Evolutionary conservation across 2,113 vertebrate genomes (phyloP).

Genomic region (Ardeotis arabs): DNA sequence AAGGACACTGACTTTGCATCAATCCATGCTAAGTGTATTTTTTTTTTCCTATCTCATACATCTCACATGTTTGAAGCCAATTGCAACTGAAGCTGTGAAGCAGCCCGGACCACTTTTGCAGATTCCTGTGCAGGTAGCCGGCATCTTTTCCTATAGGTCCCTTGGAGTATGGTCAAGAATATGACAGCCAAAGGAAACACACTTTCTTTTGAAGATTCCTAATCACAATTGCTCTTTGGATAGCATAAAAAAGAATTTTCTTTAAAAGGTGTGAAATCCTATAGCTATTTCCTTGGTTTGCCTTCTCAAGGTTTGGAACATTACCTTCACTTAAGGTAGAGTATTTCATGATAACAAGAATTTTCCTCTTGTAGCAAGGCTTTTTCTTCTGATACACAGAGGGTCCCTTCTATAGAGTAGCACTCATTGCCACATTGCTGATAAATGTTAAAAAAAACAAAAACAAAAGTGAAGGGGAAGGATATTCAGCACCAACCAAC

Average conservation of each 20-base stretch:
- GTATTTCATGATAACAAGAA: neutral
- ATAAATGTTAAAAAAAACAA: neutral
- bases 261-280: neutral
- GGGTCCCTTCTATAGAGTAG: neutral
- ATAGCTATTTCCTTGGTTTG: neutral
- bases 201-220: neutral
- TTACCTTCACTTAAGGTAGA: neutral
- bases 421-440: neutral
- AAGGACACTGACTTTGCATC: neutral
- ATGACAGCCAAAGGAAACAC: neutral
- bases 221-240: neutral
- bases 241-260: neutral
- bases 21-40: neutral
- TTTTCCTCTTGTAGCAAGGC: neutral
- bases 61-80: neutral
- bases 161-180: neutral
- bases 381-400: neutral
- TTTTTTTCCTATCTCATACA: neutral
- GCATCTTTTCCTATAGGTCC: neutral
- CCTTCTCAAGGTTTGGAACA: neutral
- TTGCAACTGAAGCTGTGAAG: neutral
- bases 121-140: neutral
- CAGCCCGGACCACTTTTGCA: neutral
- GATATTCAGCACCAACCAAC: neutral
- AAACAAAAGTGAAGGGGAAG: neutral